A percentile compares a stretch with the other conserved stretches of the same genome.
These are phyloP conservation scores for Leontopithecus rosalia DNA, from an alignment of 2,797 vertebrate species.

Conservation along the genomic window DNA sequence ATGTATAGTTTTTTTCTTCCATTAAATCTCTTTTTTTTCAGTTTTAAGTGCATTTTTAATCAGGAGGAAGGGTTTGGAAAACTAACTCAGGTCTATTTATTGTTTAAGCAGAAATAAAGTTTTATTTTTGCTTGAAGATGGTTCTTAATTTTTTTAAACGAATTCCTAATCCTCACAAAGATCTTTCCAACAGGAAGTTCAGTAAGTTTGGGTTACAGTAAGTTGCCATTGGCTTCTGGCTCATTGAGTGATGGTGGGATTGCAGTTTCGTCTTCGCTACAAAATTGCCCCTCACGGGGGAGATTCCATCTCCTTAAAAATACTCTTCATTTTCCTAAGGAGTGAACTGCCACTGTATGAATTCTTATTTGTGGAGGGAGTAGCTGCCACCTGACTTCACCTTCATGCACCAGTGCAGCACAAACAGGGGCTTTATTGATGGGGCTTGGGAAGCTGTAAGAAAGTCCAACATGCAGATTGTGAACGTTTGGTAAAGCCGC, in stretches of 20 bases:
- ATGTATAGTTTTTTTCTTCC: background rate
- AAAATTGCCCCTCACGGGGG: background rate
- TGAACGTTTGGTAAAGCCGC: background rate
- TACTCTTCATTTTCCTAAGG: background rate
- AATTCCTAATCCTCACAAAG: background rate
- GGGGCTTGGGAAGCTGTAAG: background rate
- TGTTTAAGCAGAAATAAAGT: constrained; percentile 70
- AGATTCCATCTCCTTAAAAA: background rate
- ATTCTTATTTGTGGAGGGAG: background rate
- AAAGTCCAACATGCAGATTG: background rate
- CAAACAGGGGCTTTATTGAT: constrained; percentile 44
- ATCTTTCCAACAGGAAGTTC: background rate
- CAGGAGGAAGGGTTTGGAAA: constrained; percentile 26
- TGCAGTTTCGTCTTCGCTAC: background rate
- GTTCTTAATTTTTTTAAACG: background rate
- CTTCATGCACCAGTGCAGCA: background rate
- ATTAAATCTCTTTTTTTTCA: background rate
- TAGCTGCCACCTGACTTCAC: background rate
- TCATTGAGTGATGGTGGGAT: background rate
- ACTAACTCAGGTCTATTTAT: constrained; percentile 59
- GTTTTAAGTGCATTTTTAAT: constrained; percentile 21
- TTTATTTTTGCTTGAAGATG: constrained; percentile 4
- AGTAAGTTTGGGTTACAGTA: background rate
- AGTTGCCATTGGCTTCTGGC: background rate
- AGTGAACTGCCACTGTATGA: background rate